These are phyloP conservation scores for Protonibea diacanthus DNA, from an alignment of 2,797 vertebrate species.

Conservation along the genomic window DNA sequence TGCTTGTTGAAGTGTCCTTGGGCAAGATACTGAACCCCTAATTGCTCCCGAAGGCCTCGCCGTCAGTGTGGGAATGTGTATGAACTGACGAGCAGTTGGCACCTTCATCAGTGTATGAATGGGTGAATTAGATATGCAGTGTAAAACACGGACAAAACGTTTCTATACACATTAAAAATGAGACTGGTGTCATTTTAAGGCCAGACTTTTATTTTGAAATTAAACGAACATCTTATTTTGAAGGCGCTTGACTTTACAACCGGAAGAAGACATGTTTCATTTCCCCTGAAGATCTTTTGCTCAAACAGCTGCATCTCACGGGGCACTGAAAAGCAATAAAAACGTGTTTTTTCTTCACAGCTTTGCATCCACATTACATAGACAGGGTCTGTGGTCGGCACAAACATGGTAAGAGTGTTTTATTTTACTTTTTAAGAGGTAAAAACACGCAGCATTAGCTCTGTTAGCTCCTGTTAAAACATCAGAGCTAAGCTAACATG, in stretches of 20 bases:
- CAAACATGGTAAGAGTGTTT: conserved; percentile 73
- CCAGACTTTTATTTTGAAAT: conserved; percentile 55
- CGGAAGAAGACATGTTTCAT: conserved; percentile 56
- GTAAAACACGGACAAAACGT: background rate
- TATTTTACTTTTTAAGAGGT: background rate
- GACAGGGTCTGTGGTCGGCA: background rate
- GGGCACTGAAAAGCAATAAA: conserved; percentile 1
- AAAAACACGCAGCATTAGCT: background rate
- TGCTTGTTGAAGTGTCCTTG: no score
- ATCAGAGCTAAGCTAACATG: conserved; percentile 66
- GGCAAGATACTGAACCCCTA: no score
- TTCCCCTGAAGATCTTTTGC: conserved; percentile 54
- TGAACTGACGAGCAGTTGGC: no score
- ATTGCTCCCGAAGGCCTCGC: no score
- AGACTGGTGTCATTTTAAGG: background rate
- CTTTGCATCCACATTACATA: conserved; percentile 9
- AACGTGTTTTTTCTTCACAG: background rate
- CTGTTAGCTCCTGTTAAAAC: conserved; percentile 15
- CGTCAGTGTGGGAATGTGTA: no score
- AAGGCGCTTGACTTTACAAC: conserved; percentile 31
- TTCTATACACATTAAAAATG: background rate
- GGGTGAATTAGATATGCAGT: no score
- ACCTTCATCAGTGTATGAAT: no score
- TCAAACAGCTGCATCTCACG: conserved; percentile 20
- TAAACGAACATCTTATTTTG: conserved; percentile 51